Evolutionary conservation across 2,888 invertebrate species (phyloP), one percentile per base, ranked within the genome.

Genomic region (Pyrgus malvae): DNA sequence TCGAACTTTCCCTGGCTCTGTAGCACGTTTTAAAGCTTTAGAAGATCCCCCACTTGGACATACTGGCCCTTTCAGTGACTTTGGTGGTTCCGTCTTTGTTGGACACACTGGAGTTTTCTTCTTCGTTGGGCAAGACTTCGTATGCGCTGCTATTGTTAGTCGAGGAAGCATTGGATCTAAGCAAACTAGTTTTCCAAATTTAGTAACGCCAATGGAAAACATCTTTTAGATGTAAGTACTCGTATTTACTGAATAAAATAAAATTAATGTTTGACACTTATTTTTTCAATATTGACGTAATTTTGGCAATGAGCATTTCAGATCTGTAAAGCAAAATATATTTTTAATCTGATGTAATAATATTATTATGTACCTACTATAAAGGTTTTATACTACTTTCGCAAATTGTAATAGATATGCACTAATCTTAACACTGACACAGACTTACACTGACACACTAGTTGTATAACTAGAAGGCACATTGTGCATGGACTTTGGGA

Each of bases 1-100:
- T 86, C 69, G 94, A 90, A 69, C 94, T 71, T 78, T 93, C 0
- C 69, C 86, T n/a, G 77, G 53, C 3, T 12, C 54, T n/a, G 59
- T 42, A 0, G 70, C 73, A 16, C 87, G 71, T 56, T 66, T 74
- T 3, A 78, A 56, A 8, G 21, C n/a, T 35, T 42, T 50, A 3
- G 42, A 25, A 23, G 31, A 8, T 1, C 35, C 51, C 9, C 33
- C 48, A 11, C 27, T 27, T 1, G 45, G 21, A 9, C 48, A 42
- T 6, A 33, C 42, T 7, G 48, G 46, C 7, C 40, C 25, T 41
- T 25, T 33, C 5, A 23, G 8, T 38, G 37, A 1, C 11, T 27
- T 9, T 6, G 23, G 3, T 19, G 41, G 14, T 12, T 25, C 8
- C 14, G 42, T 17, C n/a, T 42, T 29, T 3, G 38, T 21, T 7